Evolutionary conservation across 2,888 invertebrate species (phyloP).

Genomic region (Drosophila demipolita): DNA sequence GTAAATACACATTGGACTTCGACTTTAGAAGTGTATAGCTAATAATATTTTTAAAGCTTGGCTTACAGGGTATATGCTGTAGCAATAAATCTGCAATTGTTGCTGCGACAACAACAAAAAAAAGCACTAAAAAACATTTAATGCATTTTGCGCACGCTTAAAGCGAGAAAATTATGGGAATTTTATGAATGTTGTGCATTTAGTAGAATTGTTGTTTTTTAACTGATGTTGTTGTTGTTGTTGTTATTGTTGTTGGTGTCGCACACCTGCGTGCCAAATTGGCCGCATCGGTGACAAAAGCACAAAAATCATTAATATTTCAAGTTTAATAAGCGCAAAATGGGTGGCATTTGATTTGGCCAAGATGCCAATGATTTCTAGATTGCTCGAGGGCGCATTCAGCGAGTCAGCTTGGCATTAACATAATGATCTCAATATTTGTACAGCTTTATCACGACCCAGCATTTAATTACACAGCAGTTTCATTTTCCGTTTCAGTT

Average conservation of each 20-base stretch:
- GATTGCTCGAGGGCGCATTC: slow-evolving; percentile 46
- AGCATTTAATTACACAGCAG: slow-evolving; percentile 68
- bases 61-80: slow-evolving; percentile 36
- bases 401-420: slow-evolving; percentile 47
- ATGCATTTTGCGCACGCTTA: slow-evolving; percentile 72
- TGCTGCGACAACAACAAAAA: slow-evolving; percentile 28
- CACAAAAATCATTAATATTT: slow-evolving; percentile 42
- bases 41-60: background rate
- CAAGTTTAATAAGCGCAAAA: slow-evolving; percentile 65
- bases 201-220: slow-evolving; percentile 31
- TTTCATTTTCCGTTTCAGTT: slow-evolving; percentile 14
- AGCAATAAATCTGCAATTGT: slow-evolving; percentile 30
- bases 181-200: slow-evolving; percentile 49
- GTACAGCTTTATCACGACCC: slow-evolving; percentile 75
- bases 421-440: slow-evolving; percentile 81
- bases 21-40: background rate
- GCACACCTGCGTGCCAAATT: slow-evolving; percentile 77
- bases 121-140: slow-evolving; percentile 47
- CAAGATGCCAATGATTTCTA: slow-evolving; percentile 16
- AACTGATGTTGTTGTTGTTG: slow-evolving; percentile 17
- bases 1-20: background rate
- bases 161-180: slow-evolving; percentile 71
- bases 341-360: slow-evolving; percentile 49
- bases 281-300: slow-evolving; percentile 65
- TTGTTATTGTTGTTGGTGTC: slow-evolving; percentile 36